Evolutionary conservation across 2,113 vertebrate genomes (phyloP).

Genomic region (Haemorhous mexicanus): DNA sequence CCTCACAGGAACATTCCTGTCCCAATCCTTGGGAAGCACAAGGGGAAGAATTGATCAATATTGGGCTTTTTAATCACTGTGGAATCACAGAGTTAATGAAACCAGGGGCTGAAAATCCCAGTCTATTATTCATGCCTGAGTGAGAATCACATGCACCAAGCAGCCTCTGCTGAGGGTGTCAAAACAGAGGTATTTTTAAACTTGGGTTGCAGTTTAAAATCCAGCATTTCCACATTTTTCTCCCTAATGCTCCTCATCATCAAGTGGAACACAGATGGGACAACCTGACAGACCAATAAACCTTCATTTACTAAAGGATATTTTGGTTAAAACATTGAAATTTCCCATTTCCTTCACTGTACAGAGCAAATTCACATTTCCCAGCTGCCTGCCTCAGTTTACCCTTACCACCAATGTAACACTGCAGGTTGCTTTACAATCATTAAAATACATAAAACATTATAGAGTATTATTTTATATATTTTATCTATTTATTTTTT

Average conservation of each 20-base stretch:
- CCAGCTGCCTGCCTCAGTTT: background rate
- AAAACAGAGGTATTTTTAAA: constrained; percentile 4
- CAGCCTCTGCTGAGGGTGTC: background rate
- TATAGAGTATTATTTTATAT: accelerated
- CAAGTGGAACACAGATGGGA: background rate
- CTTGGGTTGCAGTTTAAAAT: background rate
- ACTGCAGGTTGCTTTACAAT: background rate
- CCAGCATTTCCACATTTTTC: background rate
- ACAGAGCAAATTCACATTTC: background rate
- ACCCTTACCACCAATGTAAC: background rate
- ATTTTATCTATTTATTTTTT: no score
- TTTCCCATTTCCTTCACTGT: background rate
- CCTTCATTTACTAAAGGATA: background rate
- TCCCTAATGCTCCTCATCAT: background rate
- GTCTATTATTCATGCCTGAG: background rate
- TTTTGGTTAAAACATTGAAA: background rate
- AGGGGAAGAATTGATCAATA: background rate
- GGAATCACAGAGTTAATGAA: background rate
- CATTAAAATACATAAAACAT: accelerated
- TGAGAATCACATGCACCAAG: background rate
- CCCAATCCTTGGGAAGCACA: background rate
- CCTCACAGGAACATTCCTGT: background rate
- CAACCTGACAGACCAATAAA: background rate
- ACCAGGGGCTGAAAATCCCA: background rate
- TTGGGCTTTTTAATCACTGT: accelerated